Base-by-base conservation (phyloP, 2,113 vertebrate species). In the Ellobius talpinus region DNA sequence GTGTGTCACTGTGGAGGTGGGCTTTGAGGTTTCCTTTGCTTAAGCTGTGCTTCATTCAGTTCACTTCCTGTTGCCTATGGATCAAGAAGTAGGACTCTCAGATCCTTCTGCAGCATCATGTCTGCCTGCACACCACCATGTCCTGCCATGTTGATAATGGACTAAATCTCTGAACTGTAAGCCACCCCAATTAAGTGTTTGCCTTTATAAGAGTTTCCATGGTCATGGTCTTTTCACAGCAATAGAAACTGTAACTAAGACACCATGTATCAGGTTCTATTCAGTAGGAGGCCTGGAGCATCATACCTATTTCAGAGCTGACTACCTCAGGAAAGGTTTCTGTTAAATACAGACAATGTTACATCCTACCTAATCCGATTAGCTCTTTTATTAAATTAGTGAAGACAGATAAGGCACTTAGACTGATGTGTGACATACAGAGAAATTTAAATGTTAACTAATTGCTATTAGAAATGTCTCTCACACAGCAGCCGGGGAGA, bases 301-400 rank as follows among this genome's bases (percentile, higher is more conserved):
- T 52, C 11, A 39, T 11, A 4, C 36, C 12, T 8, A 21, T 33
- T 47, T 79, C 31, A 33, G 36, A 91, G 33, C 47, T 85, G 63
- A 74, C 63, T 55, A 78, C 36, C 68, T 82, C 21, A 12, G 42
- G 29, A 89, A 94, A 86, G 14, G 65, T 52, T 72, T 85, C 88
- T 79, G 50, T 85, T 87, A 88, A 86, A 47, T 16, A 42, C 45
- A 72, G 78, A 87, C 87, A 95, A 5, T 14, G 74, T 45, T 82
- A 7, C 47, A 36, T 66, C 39, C 73, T 86, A 47, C 9, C 14
- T 66, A 87, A 74, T 24, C 79, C 13, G 0, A 26, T 78, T 85
- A n/a, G 16, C 47, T 14, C 89, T 90, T 45, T 77, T 87, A 95
- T 68, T 85, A 95, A 74, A 50, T 97, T 68, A 87, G 42, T 85